phyloP scores from a whole-genome alignment of 2,888 invertebrate genomes.

The Agrochola circellaris region DNA sequence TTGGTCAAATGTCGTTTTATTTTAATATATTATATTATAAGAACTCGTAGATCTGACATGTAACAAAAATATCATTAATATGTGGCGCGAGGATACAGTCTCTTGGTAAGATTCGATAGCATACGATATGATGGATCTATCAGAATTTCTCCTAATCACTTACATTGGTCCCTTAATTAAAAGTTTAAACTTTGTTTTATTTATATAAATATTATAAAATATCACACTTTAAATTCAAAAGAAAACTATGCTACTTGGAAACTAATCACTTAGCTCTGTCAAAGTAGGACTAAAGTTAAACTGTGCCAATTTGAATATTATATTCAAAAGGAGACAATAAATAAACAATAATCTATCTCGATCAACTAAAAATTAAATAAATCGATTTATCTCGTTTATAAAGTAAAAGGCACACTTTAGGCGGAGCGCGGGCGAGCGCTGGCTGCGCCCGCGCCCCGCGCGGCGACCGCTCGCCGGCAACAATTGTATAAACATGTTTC shows the following conservation, averaged over 20 bases:
- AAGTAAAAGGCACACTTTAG: conserved; percentile 88
- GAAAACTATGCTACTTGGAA: conserved; percentile 88
- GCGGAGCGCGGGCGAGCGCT: conserved; percentile 74
- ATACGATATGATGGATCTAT: conserved; percentile 83
- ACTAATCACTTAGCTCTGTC: conserved; percentile 89
- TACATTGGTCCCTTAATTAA: conserved; percentile 91
- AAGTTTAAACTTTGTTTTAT: conserved; percentile 90
- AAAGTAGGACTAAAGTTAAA: conserved; percentile 89
- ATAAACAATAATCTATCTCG: conserved; percentile 90
- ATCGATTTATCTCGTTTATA: conserved; percentile 87
- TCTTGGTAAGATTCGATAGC: conserved; percentile 83
- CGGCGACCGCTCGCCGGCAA: conserved; percentile 68
- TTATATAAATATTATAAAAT: conserved; percentile 90
- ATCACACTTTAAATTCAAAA: conserved; percentile 91
- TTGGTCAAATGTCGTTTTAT: conserved; percentile 85
- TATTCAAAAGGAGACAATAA: conserved; percentile 89
- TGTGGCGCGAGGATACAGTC: conserved; percentile 84
- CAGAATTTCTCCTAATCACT: conserved; percentile 90
- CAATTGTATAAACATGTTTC: conserved; percentile 76
- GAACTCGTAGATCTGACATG: conserved; percentile 83
- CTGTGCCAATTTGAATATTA: conserved; percentile 89
- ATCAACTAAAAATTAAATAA: conserved; percentile 90
- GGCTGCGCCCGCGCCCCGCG: conserved; percentile 71
- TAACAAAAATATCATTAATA: conserved; percentile 80
- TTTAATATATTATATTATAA: conserved; percentile 76